Percentiles rank a stretch among this genome's conserved stretches.
Conservation (phyloP, 64 coral and sea anemone species). For the Actinia tenebrosa region DNA sequence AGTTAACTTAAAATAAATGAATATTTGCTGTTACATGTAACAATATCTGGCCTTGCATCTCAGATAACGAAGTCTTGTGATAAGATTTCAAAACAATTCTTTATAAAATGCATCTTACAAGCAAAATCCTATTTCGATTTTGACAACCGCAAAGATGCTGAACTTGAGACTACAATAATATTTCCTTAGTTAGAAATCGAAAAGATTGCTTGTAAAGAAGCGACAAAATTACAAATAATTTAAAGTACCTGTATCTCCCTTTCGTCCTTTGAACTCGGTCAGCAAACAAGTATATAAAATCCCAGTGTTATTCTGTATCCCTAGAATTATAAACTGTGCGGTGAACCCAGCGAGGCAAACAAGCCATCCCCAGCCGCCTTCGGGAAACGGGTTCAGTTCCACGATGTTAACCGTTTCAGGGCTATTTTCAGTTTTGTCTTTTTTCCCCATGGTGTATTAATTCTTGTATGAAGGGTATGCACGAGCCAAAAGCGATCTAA, state of each 20-base stretch:
- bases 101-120: neutral
- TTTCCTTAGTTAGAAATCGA: too few species aligned
- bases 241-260: slow-evolving; percentile 67
- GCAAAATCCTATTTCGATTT: neutral
- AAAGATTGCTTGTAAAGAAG: too few species aligned
- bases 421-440: slow-evolving; percentile 24
- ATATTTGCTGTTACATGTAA: neutral
- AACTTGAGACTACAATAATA: neutral
- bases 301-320: slow-evolving; percentile 74
- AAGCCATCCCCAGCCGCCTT: slow-evolving; percentile 81
- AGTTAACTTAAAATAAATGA: neutral
- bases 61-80: neutral
- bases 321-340: slow-evolving; percentile 61
- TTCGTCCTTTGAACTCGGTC: slow-evolving; percentile 50
- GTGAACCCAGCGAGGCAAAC: slow-evolving; percentile 70
- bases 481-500: neutral
- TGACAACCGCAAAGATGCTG: neutral
- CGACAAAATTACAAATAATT: neutral
- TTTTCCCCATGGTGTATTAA: neutral
- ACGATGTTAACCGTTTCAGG: slow-evolving; percentile 16
- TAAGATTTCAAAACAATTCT: neutral
- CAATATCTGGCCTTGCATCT: neutral
- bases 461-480: neutral
- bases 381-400: slow-evolving; percentile 25
- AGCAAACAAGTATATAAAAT: slow-evolving; percentile 63